Evolutionary conservation across 2,797 vertebrate genomes (phyloP).

Genomic region (Calcarius lapponicus): DNA sequence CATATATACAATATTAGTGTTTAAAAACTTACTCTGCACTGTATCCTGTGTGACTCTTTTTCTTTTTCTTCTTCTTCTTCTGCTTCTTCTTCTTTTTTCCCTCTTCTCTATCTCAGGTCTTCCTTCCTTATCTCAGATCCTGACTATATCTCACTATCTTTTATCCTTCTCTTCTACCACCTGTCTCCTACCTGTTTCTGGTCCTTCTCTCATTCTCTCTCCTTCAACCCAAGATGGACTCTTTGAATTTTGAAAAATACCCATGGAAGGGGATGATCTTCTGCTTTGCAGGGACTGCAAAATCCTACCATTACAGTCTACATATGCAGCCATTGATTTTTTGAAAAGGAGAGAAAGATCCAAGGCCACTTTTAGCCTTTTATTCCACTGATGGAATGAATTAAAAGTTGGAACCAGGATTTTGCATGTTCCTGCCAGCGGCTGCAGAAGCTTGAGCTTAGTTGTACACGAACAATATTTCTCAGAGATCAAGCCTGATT

Average conservation of each 20-base stretch:
- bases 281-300: slow-evolving; percentile 19
- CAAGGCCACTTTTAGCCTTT: not conserved
- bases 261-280: not conserved
- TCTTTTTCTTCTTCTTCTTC: slow-evolving; percentile 16
- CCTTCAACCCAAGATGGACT: slow-evolving; percentile 16
- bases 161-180: slow-evolving; percentile 31
- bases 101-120: slow-evolving; percentile 55
- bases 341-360: not conserved
- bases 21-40: not conserved
- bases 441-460: not conserved
- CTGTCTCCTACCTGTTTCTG: slow-evolving; percentile 44
- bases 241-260: slow-evolving; percentile 39
- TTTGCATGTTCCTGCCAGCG: slow-evolving; percentile 17
- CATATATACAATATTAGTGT: not conserved
- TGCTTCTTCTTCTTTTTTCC: not conserved
- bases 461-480: not conserved
- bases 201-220: slow-evolving; percentile 52
- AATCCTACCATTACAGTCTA: not conserved
- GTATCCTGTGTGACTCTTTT: slow-evolving; percentile 22
- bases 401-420: not conserved
- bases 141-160: slow-evolving; percentile 45
- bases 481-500: slow-evolving; percentile 53
- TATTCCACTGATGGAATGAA: not conserved
- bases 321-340: not conserved
- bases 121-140: slow-evolving; percentile 59